A percentile compares a stretch with the other conserved stretches of the same genome.
These are phyloP conservation scores for Agriopis leucophaearia DNA, from an alignment of 2,888 invertebrate genomes.

Conservation along the genomic window DNA sequence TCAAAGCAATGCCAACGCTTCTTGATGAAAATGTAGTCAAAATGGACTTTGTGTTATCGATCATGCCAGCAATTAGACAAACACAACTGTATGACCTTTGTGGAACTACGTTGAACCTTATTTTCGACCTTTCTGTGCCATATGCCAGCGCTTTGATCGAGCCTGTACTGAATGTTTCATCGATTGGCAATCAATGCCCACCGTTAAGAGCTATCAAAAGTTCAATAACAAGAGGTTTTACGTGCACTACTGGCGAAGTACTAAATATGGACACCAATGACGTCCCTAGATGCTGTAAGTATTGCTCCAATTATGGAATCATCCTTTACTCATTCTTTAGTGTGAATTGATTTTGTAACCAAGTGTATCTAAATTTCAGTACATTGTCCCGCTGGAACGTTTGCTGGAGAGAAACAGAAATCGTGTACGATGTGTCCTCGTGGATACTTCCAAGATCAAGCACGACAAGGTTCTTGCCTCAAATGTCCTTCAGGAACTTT, in stretches of 20 bases:
- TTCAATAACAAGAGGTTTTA: conserved; percentile 94
- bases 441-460: conserved; percentile 97
- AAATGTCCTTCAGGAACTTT: conserved; percentile 97
- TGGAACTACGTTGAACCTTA: conserved; percentile 96
- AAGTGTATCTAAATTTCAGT: conserved; percentile 84
- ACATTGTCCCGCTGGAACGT: conserved; percentile 98
- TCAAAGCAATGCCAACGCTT: conserved; percentile 92
- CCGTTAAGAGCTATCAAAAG: conserved; percentile 95
- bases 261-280: conserved; percentile 96
- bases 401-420: conserved; percentile 95
- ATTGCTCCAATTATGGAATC: too few species aligned
- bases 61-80: conserved; percentile 95
- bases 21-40: conserved; percentile 95
- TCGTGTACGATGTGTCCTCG: conserved; percentile 96
- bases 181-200: conserved; percentile 97
- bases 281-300: conserved; percentile 96
- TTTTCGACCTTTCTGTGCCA: conserved; percentile 97
- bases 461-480: conserved; percentile 95
- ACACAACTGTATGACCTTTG: conserved; percentile 97
- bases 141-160: conserved; percentile 96
- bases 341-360: neutral
- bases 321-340: neutral
- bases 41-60: conserved; percentile 95
- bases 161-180: conserved; percentile 94
- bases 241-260: conserved; percentile 97